phyloP scores from a whole-genome alignment of 2,888 invertebrate species.

The Nephrocerus scutellatus region DNA sequence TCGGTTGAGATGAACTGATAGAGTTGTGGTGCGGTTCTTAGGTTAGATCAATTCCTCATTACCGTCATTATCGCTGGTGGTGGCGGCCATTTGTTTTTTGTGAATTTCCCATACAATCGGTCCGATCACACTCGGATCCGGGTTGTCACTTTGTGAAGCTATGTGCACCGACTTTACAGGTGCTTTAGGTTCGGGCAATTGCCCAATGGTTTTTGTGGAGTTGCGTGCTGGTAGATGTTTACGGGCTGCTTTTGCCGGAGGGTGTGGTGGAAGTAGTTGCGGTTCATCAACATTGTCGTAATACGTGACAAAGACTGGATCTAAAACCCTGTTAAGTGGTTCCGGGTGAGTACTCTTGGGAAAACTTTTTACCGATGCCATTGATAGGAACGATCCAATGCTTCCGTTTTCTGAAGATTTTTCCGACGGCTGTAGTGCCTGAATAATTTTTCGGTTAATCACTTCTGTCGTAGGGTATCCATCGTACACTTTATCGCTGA shows the following conservation, averaged over 20 bases:
- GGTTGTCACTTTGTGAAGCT: constrained; percentile 66
- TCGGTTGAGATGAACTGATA: constrained; percentile 22
- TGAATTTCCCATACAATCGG: constrained; percentile 78
- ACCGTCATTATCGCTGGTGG: constrained; percentile 30
- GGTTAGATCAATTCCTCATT: constrained; percentile 25
- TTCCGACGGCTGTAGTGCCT: constrained; percentile 35
- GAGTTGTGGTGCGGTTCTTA: constrained; percentile 6
- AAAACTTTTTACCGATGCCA: constrained; percentile 80
- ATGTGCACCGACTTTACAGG: constrained; percentile 34
- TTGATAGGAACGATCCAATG: constrained; percentile 74
- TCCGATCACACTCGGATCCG: constrained; percentile 76
- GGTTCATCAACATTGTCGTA: constrained; percentile 51
- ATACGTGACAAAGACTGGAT: constrained; percentile 69
- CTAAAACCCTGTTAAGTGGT: constrained; percentile 69
- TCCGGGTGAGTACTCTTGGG: constrained; percentile 71
- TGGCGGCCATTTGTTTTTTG: constrained; percentile 58
- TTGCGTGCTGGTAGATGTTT: constrained; percentile 19
- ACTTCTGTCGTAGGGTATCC: constrained; percentile 34
- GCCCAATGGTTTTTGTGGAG: constrained; percentile 32
- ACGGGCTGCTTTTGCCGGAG: constrained; percentile 16
- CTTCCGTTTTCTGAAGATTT: constrained; percentile 50
- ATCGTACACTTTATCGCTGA: constrained; percentile 29
- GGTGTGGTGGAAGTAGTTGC: constrained; percentile 28
- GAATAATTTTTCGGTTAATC: constrained; percentile 41
- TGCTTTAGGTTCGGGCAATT: constrained; percentile 38